Percentiles rank a stretch among this genome's conserved stretches.
Conservation (phyloP, 2,888 invertebrate genomes). For the Mythimna lalbum region DNA sequence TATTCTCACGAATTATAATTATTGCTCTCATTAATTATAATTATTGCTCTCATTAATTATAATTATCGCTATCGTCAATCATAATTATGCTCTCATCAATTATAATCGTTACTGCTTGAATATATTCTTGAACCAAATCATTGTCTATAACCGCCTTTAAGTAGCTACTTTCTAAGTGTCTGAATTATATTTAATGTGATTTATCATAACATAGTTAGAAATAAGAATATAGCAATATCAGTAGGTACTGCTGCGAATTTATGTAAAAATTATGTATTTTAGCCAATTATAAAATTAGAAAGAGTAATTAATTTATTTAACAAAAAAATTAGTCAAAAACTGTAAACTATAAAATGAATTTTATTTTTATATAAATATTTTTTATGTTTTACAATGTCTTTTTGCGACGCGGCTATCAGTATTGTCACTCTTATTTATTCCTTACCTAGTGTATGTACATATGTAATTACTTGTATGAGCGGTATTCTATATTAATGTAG, state of each 20-base stretch:
- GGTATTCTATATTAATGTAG: not conserved
- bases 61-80: not conserved
- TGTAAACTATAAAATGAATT: not conserved
- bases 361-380: not conserved
- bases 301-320: not conserved
- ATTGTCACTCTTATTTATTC: not conserved
- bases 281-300: not conserved
- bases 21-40: conserved; percentile 1
- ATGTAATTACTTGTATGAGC: not conserved
- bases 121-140: not conserved
- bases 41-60: not conserved
- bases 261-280: too few species aligned
- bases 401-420: conserved; percentile 3
- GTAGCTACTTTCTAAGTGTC: not conserved
- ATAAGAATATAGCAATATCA: not conserved
- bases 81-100: not conserved
- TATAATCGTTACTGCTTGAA: not conserved
- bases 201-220: not conserved
- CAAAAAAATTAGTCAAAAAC: not conserved
- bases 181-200: not conserved
- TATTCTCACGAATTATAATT: not conserved
- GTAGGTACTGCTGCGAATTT: not conserved
- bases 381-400: not conserved
- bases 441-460: not conserved
- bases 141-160: not conserved